These are phyloP conservation scores for Ochotona princeps DNA, from an alignment of 2,113 vertebrate species.

Conservation along the genomic window DNA sequence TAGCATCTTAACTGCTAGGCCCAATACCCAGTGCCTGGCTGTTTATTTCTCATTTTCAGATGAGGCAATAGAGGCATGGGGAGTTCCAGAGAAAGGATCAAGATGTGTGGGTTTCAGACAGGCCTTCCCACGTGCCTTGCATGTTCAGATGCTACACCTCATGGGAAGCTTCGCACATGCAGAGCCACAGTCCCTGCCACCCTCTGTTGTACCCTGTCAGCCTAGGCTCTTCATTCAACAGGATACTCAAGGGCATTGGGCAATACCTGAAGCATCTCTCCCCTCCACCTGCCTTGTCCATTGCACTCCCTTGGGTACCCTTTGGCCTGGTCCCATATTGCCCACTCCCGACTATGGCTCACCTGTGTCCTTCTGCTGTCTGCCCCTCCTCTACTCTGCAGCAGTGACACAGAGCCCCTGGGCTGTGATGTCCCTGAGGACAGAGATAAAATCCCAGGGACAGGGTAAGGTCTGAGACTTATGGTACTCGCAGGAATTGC, in stretches of 20 bases:
- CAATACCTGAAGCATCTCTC: not conserved
- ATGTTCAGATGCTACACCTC: not conserved
- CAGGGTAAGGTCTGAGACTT: constrained; percentile 22
- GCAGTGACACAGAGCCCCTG: not conserved
- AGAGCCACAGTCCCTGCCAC: not conserved
- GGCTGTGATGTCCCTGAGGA: not conserved
- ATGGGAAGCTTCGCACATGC: not conserved
- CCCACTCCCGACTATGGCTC: not conserved
- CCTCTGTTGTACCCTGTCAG: not conserved
- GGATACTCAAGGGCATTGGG: not conserved
- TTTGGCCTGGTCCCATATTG: not conserved
- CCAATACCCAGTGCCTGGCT: not conserved
- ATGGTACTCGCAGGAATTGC: constrained; percentile 44
- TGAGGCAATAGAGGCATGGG: not conserved
- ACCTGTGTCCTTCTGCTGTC: not conserved
- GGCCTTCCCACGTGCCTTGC: not conserved
- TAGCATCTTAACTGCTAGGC: too few relatives aligned
- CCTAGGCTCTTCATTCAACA: not conserved
- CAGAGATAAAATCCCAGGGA: not conserved
- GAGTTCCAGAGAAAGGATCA: not conserved
- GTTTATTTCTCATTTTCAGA: not conserved
- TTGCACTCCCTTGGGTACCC: not conserved
- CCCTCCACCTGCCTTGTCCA: not conserved
- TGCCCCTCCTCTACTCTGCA: not conserved
- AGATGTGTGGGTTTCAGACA: not conserved